Conservation (phyloP, 2,797 vertebrate genomes). For the Sebastes matsubarae region DNA sequence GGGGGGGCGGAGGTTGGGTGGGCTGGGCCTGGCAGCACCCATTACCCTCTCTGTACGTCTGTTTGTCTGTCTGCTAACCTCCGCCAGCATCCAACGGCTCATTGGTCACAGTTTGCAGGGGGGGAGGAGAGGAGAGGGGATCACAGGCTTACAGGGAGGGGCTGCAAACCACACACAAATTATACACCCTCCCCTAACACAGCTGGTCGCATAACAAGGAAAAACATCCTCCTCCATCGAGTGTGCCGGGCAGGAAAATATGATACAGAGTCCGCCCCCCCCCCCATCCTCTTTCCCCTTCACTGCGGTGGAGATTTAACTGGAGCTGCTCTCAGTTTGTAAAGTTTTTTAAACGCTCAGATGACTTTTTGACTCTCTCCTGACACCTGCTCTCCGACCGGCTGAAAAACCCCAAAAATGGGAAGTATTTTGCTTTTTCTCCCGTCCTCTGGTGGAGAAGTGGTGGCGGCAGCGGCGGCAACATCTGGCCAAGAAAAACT, state of each 20-base stretch:
- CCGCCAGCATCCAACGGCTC: constrained; percentile 33
- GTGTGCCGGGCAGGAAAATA: constrained; percentile 42
- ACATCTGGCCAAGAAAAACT: constrained; percentile 58
- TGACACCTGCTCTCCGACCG: constrained; percentile 58
- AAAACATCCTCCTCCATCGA: constrained; percentile 52
- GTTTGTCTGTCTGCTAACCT: constrained; percentile 13
- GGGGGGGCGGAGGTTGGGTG: not conserved
- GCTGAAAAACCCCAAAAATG: constrained; percentile 10
- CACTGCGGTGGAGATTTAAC: not conserved
- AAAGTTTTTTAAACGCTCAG: constrained; percentile 5
- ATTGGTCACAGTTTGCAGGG: constrained; percentile 33
- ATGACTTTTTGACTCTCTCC: constrained; percentile 12
- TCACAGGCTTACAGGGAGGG: constrained; percentile 57
- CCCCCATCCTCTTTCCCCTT: not conserved
- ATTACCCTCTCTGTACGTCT: not conserved
- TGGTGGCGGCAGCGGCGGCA: constrained; percentile 10
- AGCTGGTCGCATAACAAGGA: constrained; percentile 48
- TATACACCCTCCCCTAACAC: constrained; percentile 46
- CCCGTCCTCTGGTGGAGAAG: not conserved
- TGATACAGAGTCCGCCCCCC: not conserved
- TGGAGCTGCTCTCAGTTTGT: constrained; percentile 2
- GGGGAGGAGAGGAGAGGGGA: not conserved
- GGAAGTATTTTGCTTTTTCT: constrained; percentile 19
- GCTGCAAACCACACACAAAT: constrained; percentile 58
- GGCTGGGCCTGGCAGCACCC: not conserved